phyloP scores from a whole-genome alignment of 1,140 invertebrate species.

The Drosophila parvula region DNA sequence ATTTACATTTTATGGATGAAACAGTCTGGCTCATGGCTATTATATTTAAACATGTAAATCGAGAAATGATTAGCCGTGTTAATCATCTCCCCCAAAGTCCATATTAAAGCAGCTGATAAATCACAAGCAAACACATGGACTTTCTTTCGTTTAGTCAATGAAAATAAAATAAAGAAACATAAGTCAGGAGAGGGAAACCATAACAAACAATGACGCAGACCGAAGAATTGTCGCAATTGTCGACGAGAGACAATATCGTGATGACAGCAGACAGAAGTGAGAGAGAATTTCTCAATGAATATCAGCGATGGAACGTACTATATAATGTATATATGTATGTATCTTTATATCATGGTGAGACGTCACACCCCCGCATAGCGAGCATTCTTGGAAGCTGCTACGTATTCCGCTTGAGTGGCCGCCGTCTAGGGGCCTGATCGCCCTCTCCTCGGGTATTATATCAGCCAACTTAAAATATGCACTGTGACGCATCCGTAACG shows the following conservation, averaged over 20 bases:
- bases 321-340: constrained; percentile 7
- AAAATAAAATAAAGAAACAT: constrained; percentile 23
- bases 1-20: constrained; percentile 20
- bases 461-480: constrained; percentile 75
- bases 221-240: constrained; percentile 75
- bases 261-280: constrained; percentile 27
- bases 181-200: constrained; percentile 23
- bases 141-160: constrained; percentile 32
- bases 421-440: constrained; percentile 44
- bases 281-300: constrained; percentile 69
- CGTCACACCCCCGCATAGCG: constrained; percentile 70
- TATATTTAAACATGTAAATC: constrained; percentile 24
- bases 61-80: constrained; percentile 32
- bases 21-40: constrained; percentile 7
- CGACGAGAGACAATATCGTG: constrained; percentile 17
- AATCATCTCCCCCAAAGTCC: constrained; percentile 27
- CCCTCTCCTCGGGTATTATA: constrained; percentile 52
- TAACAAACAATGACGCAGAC: constrained; percentile 71
- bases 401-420: constrained; percentile 54
- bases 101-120: constrained; percentile 56
- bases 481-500: constrained; percentile 69
- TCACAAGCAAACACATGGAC: constrained; percentile 59
- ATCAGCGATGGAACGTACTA: constrained; percentile 47
- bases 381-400: constrained; percentile 69
- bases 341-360: constrained; percentile 2